Conservation (phyloP, 1,140 invertebrate species). For the Papilio helenus region DNA sequence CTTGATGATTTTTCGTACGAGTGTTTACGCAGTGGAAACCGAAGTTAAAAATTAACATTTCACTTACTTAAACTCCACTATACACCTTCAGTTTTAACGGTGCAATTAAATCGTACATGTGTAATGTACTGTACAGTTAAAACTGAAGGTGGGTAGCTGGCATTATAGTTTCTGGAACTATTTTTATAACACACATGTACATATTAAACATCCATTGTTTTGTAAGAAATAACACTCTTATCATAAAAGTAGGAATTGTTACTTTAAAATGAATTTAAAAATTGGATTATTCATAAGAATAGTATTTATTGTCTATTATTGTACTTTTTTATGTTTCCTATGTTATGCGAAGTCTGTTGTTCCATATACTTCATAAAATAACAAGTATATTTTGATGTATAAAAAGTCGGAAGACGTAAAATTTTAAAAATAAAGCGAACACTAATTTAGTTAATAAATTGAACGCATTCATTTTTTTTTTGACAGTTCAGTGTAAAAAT, state of each 20-base stretch:
- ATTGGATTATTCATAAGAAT: neutral
- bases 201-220: neutral
- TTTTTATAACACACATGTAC: too few relatives aligned
- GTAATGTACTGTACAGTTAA: too few relatives aligned
- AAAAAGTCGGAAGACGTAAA: neutral
- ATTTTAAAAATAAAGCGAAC: neutral
- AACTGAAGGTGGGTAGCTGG: too few relatives aligned
- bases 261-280: neutral
- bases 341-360: neutral
- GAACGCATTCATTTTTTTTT: neutral
- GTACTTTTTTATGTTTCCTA: slow-evolving; percentile 12
- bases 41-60: neutral
- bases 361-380: too few relatives aligned
- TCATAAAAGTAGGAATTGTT: neutral
- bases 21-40: neutral
- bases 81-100: neutral
- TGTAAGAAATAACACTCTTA: neutral
- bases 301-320: slow-evolving; percentile 28
- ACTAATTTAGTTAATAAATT: neutral
- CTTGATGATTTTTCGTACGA: neutral
- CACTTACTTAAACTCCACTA: neutral
- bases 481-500: neutral
- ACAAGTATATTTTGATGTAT: neutral
- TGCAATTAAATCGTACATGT: too few relatives aligned
- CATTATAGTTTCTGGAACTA: too few relatives aligned